A percentile compares a stretch with the other conserved stretches of the same genome.
phyloP scores from a whole-genome alignment of 2,797 vertebrate genomes.

The Sarcoramphus papa region DNA sequence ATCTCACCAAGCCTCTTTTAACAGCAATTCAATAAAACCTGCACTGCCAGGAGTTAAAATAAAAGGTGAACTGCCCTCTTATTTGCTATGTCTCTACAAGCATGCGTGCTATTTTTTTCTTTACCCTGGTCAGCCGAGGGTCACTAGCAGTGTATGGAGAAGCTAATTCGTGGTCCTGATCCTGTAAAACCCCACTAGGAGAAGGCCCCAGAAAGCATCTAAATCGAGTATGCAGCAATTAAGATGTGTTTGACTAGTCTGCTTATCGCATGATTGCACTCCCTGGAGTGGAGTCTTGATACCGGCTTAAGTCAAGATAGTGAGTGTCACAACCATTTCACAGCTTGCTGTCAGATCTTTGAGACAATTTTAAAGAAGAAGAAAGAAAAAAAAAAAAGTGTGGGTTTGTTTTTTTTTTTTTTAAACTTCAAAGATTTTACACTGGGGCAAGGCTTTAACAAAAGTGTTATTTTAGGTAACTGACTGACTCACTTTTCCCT shows the following conservation, averaged over 20 bases:
- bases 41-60: background rate
- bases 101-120: background rate
- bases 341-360: background rate
- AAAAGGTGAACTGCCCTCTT: conserved; percentile 29
- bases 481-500: background rate
- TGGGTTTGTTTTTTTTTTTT: background rate
- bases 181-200: background rate
- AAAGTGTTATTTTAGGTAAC: background rate
- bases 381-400: background rate
- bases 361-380: background rate
- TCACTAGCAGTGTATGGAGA: background rate
- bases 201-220: background rate
- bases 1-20: background rate
- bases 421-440: background rate
- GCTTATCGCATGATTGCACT: background rate
- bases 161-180: background rate
- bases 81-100: background rate
- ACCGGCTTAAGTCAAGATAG: background rate
- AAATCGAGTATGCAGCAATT: background rate
- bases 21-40: background rate
- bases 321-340: background rate
- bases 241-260: background rate
- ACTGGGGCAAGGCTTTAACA: background rate
- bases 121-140: background rate
- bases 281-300: background rate